These are phyloP conservation scores for Sebastolobus altivelis DNA, from an alignment of 2,797 vertebrate species.

Conservation along the genomic window DNA sequence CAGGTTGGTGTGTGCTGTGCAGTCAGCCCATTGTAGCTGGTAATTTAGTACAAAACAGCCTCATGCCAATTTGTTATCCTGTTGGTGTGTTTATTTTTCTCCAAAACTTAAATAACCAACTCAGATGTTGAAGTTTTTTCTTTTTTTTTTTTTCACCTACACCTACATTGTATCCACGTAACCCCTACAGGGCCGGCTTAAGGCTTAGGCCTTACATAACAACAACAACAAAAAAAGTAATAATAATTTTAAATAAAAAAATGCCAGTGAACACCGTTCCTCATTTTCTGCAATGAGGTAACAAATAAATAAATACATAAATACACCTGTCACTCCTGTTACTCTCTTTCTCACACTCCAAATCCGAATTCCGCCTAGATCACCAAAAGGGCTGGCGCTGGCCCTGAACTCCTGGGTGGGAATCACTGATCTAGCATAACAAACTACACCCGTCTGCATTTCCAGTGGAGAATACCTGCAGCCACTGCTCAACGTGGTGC, in stretches of 20 bases:
- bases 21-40: background rate
- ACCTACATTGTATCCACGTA: too few species aligned
- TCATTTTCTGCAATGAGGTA: background rate
- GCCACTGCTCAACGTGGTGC: background rate
- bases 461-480: conserved; percentile 10
- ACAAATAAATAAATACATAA: too few species aligned
- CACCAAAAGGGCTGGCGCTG: too few species aligned
- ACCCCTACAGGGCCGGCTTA: too few species aligned
- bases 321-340: too few species aligned
- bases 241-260: too few species aligned
- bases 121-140: too few species aligned
- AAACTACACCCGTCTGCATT: conserved; percentile 3
- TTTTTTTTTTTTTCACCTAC: too few species aligned
- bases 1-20: background rate
- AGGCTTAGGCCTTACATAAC: too few species aligned
- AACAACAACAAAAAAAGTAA: too few species aligned
- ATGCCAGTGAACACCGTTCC: background rate
- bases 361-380: too few species aligned
- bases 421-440: background rate
- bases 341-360: too few species aligned
- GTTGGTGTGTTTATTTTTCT: background rate
- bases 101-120: background rate
- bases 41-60: background rate
- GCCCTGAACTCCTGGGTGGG: background rate
- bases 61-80: background rate